Evolutionary conservation across 2,113 vertebrate genomes (phyloP).

Genomic region (Salvelinus sp.): DNA sequence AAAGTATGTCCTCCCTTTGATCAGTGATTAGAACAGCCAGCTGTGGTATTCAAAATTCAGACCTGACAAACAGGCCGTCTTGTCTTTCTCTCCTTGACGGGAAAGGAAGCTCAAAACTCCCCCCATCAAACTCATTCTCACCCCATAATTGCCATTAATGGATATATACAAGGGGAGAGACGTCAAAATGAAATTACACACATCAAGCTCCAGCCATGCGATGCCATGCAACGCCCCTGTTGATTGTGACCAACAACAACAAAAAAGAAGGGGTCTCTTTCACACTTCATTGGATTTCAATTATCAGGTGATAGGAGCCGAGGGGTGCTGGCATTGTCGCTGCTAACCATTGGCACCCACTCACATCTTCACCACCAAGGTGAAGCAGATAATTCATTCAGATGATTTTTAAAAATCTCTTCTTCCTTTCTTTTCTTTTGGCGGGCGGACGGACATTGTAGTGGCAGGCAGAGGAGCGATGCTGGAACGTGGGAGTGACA

Average conservation of each 20-base stretch:
- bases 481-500: constrained; percentile 9
- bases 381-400: constrained; percentile 43
- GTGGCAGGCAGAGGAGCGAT: neutral
- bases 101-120: neutral
- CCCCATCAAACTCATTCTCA: constrained; percentile 38
- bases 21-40: too few relatives aligned
- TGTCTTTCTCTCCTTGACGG: neutral
- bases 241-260: too few relatives aligned
- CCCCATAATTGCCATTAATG: constrained; percentile 46
- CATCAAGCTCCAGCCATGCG: neutral
- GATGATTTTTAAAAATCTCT: neutral
- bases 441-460: too few relatives aligned
- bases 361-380: constrained; percentile 43
- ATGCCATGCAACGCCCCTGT: too few relatives aligned
- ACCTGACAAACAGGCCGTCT: too few relatives aligned
- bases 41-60: too few relatives aligned
- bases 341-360: constrained; percentile 41
- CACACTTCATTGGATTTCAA: constrained; percentile 65
- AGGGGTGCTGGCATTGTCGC: constrained; percentile 30
- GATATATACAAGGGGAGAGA: constrained; percentile 43
- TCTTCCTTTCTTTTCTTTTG: constrained; percentile 9
- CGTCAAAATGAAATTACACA: constrained; percentile 55
- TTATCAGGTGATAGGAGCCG: constrained; percentile 41
- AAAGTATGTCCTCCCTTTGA: too few relatives aligned
- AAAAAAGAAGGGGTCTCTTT: constrained; percentile 27